phyloP scores from a whole-genome alignment of 2,888 invertebrate genomes.

The Tipula confusa region DNA sequence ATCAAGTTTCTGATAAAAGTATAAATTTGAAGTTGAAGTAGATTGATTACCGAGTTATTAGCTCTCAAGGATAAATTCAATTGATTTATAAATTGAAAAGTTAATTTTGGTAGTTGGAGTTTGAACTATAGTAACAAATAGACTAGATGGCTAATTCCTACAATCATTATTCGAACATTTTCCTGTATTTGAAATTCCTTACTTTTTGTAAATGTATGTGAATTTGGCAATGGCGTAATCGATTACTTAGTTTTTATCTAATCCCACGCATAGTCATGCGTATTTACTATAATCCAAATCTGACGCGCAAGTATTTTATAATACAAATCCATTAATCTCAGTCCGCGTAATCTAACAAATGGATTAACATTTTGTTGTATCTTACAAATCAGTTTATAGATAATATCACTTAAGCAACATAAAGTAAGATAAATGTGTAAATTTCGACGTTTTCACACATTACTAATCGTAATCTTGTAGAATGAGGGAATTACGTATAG shows the following conservation, averaged over 20 bases:
- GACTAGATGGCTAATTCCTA: too few species aligned
- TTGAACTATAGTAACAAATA: too few species aligned
- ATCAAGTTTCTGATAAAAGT: background rate
- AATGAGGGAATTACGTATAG: too few species aligned
- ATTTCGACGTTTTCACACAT: background rate
- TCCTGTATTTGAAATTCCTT: too few species aligned
- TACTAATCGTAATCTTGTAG: background rate
- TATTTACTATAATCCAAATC: background rate
- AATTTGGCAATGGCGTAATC: background rate
- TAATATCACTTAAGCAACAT: background rate
- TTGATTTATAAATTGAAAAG: background rate
- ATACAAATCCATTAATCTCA: background rate
- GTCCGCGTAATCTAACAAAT: background rate
- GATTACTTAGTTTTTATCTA: background rate
- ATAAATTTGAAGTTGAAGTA: background rate
- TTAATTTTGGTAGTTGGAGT: background rate
- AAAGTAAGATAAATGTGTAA: background rate
- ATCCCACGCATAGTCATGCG: background rate
- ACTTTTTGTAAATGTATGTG: too few species aligned
- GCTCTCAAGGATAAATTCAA: background rate
- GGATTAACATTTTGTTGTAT: background rate
- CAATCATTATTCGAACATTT: too few species aligned
- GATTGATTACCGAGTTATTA: background rate
- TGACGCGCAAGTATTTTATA: background rate
- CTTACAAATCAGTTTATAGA: background rate